Conservation (phyloP, 2,113 vertebrate genomes). For the Notothenia rossii region DNA sequence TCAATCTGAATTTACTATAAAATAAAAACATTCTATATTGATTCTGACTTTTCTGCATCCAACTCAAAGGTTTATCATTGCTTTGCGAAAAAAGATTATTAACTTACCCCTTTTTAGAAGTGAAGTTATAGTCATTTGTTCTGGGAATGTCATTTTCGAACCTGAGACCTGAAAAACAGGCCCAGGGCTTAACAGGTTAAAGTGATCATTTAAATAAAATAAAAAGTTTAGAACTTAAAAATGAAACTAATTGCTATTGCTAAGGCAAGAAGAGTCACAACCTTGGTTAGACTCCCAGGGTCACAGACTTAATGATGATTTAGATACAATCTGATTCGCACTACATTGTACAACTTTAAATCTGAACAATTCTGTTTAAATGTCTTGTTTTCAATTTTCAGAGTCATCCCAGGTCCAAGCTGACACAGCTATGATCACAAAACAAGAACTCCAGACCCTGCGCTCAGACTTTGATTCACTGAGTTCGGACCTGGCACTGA, state of each 20-base stretch:
- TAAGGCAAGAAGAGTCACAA: neutral
- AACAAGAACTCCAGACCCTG: slow-evolving; percentile 69
- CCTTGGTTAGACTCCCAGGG: neutral
- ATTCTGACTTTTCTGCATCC: too few relatives aligned
- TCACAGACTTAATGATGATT: neutral
- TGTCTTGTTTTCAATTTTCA: neutral
- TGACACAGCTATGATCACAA: slow-evolving; percentile 48
- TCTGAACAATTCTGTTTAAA: neutral
- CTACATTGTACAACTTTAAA: neutral
- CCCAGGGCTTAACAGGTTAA: too few relatives aligned
- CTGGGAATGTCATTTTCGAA: too few relatives aligned
- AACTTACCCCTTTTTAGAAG: too few relatives aligned
- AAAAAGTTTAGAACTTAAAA: neutral
- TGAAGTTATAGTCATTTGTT: too few relatives aligned
- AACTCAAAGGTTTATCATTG: too few relatives aligned
- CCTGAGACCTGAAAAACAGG: too few relatives aligned
- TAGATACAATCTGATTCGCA: neutral
- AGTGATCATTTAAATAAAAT: too few relatives aligned
- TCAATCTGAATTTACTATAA: too few relatives aligned
- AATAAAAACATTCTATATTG: too few relatives aligned
- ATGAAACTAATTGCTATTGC: neutral
- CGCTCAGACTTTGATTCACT: slow-evolving; percentile 73
- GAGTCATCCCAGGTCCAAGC: slow-evolving; percentile 20
- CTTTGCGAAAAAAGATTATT: too few relatives aligned
- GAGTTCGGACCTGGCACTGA: slow-evolving; percentile 75